Evolutionary conservation across 2,888 invertebrate species (phyloP), one percentile per base, ranked within the genome.

Genomic region (Rutpela maculata): DNA sequence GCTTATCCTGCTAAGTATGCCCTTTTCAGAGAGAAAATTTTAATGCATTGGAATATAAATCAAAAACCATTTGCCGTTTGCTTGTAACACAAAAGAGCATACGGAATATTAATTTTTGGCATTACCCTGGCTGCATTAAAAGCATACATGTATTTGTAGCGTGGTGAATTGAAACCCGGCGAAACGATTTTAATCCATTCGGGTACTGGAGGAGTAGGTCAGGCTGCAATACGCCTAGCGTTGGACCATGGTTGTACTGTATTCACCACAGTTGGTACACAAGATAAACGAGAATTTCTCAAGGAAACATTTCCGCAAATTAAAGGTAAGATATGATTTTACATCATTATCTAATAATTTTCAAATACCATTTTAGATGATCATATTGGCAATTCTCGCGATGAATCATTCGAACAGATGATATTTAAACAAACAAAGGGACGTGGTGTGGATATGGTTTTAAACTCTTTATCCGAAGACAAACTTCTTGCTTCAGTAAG

Each of bases 381-480:
- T 7, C 76, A 84, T 67, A 85, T 86, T 18, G 85, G 85, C 3
- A 84, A 97, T 89, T 97, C 98, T 10, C 93, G 97, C 84, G 95
- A 97, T 87, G 92, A 94, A 0, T 93, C 95, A 0, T 99, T 99
- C 88, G 98, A 98, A 88, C 92, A 94, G 81, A 94, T 98, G 93
- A 92, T 99, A 73, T 92, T 95, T 83, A 91, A 91, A 65, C 92
- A 94, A 85, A 98, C 98, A 0, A 91, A 94, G 9, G 98, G 98
- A 12, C 92, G 92, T 83, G 98, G 98, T 55, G 98, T 99, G 0
- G 96, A 99, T 86, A 90, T 98, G 72, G 95, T 99, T 15, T 90
- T 97, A 9, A 99, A 99, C 89, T 98, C 98, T 0, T 90, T 99
- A 60, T 94, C 98, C 0, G 98, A 97, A 85, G 98, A 99, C 62